Conservation (phyloP, 1,140 invertebrate genomes). For the Belonocnema kinseyi region DNA sequence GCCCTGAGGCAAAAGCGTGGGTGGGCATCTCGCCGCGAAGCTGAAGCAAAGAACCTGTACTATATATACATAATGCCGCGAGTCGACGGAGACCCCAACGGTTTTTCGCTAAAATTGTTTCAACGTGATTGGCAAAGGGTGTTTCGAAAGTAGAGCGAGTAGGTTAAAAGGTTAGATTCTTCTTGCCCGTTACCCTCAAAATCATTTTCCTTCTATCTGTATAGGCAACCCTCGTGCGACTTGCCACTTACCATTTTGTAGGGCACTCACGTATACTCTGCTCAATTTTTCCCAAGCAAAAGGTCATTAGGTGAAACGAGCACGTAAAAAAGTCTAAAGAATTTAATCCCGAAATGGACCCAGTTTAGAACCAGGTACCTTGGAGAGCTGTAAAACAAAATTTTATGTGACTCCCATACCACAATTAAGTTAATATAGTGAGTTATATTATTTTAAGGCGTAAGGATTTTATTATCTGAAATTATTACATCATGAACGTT, state of each 20-base stretch:
- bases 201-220: neutral
- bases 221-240: neutral
- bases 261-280: neutral
- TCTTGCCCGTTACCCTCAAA: neutral
- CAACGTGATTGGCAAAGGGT: slow-evolving; percentile 14
- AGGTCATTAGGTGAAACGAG: slow-evolving; percentile 15
- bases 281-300: slow-evolving; percentile 13
- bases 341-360: slow-evolving; percentile 23
- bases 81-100: neutral
- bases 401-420: neutral
- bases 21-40: neutral
- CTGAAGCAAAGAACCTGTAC: neutral
- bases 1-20: slow-evolving; percentile 14
- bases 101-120: slow-evolving; percentile 7
- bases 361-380: neutral
- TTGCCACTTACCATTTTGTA: neutral
- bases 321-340: neutral
- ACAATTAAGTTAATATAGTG: too few relatives aligned
- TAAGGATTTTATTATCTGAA: too few relatives aligned
- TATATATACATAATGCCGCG: slow-evolving; percentile 19
- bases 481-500: too few relatives aligned
- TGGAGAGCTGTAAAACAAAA: neutral
- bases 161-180: slow-evolving; percentile 8
- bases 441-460: too few relatives aligned
- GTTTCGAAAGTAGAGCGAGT: slow-evolving; percentile 18